Evolutionary conservation across 2,113 vertebrate genomes (phyloP).

Genomic region (Rutilus rutilus): DNA sequence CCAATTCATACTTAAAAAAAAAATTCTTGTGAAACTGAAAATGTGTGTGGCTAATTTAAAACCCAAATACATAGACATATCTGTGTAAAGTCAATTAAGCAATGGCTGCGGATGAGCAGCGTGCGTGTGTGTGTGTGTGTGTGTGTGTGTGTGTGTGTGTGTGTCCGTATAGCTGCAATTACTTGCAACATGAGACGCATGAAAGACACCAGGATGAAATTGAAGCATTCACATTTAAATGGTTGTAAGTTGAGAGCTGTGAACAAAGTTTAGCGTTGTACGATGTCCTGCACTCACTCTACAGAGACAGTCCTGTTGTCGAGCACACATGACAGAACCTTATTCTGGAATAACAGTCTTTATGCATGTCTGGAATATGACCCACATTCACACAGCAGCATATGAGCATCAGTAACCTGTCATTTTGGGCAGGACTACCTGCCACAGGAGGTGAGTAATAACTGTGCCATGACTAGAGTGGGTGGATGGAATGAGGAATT

Average conservation of each 20-base stretch:
- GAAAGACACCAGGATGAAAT: conserved; percentile 47
- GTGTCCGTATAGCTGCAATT: conserved; percentile 34
- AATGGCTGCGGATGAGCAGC: conserved; percentile 33
- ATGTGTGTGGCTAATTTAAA: conserved; percentile 8
- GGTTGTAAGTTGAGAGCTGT: conserved; percentile 37
- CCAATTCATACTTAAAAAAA: not conserved
- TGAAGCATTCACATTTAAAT: conserved; percentile 36
- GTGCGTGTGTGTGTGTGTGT: too few species aligned
- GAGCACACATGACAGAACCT: not conserved
- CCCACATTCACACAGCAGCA: not conserved
- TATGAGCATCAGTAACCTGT: not conserved
- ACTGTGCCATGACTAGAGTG: conserved; percentile 65
- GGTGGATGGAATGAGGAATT: conserved; percentile 17
- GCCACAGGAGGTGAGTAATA: conserved; percentile 56
- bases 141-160: not conserved
- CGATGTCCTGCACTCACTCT: conserved; percentile 2
- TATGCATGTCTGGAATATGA: not conserved
- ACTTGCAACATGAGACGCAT: conserved; percentile 62
- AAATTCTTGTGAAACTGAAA: not conserved
- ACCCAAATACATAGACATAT: not conserved
- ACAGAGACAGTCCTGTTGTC: not conserved
- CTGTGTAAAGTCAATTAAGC: not conserved
- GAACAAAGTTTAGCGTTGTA: conserved; percentile 17
- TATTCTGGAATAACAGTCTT: not conserved
- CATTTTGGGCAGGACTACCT: conserved; percentile 35